These are phyloP conservation scores for Incurvaria masculella DNA, from an alignment of 2,888 invertebrate species.

Conservation along the genomic window DNA sequence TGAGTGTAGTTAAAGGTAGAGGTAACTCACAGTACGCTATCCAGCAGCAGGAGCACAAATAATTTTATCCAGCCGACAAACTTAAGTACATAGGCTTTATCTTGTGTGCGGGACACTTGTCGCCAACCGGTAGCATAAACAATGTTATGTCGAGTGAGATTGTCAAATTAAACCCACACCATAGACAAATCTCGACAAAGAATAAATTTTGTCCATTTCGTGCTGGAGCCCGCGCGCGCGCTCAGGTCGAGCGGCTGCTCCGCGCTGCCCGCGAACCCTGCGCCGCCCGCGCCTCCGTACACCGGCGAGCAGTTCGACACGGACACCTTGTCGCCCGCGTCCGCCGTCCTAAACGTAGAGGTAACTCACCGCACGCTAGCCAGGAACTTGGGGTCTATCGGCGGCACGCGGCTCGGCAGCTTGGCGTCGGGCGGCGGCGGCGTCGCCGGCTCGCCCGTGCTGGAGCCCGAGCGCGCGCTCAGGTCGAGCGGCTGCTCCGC, in stretches of 20 bases:
- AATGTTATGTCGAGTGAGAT: too few species aligned
- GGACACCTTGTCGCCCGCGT: conserved; percentile 38
- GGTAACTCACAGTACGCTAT: too few species aligned
- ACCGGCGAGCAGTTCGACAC: conserved; percentile 44
- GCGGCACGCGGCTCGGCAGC: conserved; percentile 24
- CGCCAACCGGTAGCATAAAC: too few species aligned
- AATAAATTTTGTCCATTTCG: too few species aligned
- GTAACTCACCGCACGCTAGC: conserved; percentile 64
- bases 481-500: conserved; percentile 82
- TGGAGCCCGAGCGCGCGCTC: conserved; percentile 71
- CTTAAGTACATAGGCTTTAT: too few species aligned
- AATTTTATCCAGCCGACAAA: too few species aligned
- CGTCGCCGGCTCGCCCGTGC: conserved; percentile 36
- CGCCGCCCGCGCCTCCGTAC: conserved; percentile 29
- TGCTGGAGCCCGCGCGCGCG: conserved; percentile 66
- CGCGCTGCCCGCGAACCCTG: conserved; percentile 27
- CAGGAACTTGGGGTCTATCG: conserved; percentile 57
- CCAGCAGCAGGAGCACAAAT: too few species aligned
- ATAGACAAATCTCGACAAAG: too few species aligned
- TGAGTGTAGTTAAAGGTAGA: too few species aligned
- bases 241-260: conserved; percentile 87
- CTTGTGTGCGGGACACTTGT: too few species aligned
- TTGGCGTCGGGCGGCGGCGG: conserved; percentile 29
- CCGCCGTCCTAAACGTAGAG: too few species aligned
- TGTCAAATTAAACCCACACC: too few species aligned